Conservation (phyloP, 2,888 invertebrate species). For the Drosophila bunnanda region DNA sequence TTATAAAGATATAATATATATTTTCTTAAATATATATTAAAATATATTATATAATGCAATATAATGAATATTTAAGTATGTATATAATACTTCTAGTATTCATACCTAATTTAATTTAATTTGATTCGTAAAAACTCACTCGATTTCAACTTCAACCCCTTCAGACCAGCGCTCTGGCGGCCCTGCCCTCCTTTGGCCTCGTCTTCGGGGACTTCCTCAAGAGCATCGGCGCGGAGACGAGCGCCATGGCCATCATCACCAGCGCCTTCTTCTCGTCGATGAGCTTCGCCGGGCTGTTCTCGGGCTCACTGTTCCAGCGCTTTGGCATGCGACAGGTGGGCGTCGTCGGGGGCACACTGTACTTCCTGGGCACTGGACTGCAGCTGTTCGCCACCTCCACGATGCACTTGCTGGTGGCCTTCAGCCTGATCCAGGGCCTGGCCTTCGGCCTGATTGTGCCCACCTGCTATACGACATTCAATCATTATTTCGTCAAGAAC, state of each 20-base stretch:
- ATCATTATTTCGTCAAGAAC: conserved; percentile 89
- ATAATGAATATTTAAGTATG: no score
- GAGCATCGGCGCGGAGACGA: conserved; percentile 88
- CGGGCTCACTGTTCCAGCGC: conserved; percentile 88
- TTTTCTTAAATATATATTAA: no score
- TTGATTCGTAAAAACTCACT: background rate
- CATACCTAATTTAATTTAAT: no score
- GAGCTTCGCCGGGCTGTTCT: conserved; percentile 87
- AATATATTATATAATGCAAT: no score
- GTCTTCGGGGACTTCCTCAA: conserved; percentile 89
- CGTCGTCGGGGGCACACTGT: conserved; percentile 87
- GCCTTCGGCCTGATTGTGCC: conserved; percentile 91
- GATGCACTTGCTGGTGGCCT: conserved; percentile 88
- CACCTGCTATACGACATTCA: conserved; percentile 90
- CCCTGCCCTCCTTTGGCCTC: conserved; percentile 89
- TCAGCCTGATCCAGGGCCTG: conserved; percentile 88
- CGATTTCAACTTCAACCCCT: background rate
- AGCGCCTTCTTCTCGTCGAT: conserved; percentile 87
- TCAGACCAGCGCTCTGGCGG: conserved; percentile 89
- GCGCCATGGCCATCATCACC: conserved; percentile 89
- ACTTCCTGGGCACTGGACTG: conserved; percentile 87
- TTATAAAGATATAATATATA: no score
- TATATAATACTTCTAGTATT: no score
- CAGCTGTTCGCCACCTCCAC: conserved; percentile 88
- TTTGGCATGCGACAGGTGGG: conserved; percentile 89